A percentile compares a stretch with the other conserved stretches of the same genome.
These are phyloP conservation scores for Heliconius nattereri DNA, from an alignment of 1,140 invertebrate species.

Conservation along the genomic window DNA sequence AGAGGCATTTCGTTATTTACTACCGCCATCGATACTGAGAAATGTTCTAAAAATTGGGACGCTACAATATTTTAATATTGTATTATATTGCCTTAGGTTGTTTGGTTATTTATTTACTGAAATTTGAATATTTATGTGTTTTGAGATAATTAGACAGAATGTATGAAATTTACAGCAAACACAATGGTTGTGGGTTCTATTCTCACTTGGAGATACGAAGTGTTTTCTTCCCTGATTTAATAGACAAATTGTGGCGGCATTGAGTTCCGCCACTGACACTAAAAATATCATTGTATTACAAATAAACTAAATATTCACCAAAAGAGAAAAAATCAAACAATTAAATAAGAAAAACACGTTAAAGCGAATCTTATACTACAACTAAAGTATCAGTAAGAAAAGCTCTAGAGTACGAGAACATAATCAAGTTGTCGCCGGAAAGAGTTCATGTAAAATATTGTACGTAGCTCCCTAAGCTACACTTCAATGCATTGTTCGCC, in stretches of 20 bases:
- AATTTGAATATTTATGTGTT: background rate
- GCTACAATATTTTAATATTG: background rate
- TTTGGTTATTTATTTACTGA: background rate
- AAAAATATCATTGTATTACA: no score
- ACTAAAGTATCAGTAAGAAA: background rate
- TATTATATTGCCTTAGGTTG: background rate
- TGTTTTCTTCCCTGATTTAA: no score
- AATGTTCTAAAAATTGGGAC: background rate
- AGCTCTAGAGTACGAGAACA: background rate
- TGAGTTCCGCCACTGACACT: no score
- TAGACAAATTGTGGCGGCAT: no score
- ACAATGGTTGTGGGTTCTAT: background rate
- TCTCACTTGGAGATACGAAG: background rate
- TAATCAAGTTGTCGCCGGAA: constrained; percentile 9
- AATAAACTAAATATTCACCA: no score
- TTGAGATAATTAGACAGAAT: background rate
- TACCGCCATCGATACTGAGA: background rate
- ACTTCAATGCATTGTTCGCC: constrained; percentile 15
- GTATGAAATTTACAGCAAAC: background rate
- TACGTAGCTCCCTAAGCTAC: constrained; percentile 14
- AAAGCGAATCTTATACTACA: background rate
- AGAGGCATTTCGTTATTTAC: constrained; percentile 15
- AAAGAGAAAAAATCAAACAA: background rate
- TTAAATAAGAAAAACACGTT: constrained; percentile 2
- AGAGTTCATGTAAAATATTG: constrained; percentile 19